Percentiles rank a stretch among this genome's conserved stretches.
phyloP scores from a whole-genome alignment of 2,888 invertebrate genomes.

The Oscheius sp. region DNA sequence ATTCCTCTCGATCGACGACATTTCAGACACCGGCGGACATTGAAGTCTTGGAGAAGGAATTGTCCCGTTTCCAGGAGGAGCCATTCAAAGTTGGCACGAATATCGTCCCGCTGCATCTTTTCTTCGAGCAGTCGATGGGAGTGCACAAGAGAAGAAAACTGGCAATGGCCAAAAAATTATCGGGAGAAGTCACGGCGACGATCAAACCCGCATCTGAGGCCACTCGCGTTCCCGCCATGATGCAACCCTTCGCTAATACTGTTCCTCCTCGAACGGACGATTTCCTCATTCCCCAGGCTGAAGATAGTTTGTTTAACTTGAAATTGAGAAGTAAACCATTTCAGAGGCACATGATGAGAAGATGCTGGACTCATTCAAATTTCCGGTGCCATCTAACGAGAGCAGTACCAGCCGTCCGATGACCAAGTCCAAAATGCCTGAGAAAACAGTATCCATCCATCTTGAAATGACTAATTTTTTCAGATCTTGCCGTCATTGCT shows the following conservation, averaged over 20 bases:
- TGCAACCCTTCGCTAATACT: background rate
- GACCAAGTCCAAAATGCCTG: background rate
- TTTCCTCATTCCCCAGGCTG: conserved; percentile 11
- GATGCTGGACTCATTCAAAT: conserved; percentile 14
- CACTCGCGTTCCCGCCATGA: background rate
- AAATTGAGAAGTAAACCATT: background rate
- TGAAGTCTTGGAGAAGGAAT: conserved; percentile 16
- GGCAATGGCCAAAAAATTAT: background rate
- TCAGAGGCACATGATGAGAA: conserved; percentile 9
- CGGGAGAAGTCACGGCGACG: background rate
- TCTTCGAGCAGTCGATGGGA: conserved; percentile 25
- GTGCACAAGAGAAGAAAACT: conserved; percentile 11
- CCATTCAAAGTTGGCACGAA: conserved; percentile 31
- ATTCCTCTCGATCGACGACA: background rate
- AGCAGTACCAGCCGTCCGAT: background rate
- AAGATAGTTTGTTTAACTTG: background rate
- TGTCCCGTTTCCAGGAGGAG: conserved; percentile 12
- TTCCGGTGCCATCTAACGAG: conserved; percentile 3
- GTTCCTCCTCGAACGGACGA: conserved; percentile 9
- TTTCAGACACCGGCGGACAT: conserved; percentile 2
- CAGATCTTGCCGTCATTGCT: conserved; percentile 20
- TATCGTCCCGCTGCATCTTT: conserved; percentile 22
- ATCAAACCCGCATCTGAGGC: background rate
- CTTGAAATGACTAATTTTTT: background rate
- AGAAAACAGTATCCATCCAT: conserved; percentile 6